These are phyloP conservation scores for Subacronicta megacephala DNA, from an alignment of 2,888 invertebrate genomes.

Conservation along the genomic window DNA sequence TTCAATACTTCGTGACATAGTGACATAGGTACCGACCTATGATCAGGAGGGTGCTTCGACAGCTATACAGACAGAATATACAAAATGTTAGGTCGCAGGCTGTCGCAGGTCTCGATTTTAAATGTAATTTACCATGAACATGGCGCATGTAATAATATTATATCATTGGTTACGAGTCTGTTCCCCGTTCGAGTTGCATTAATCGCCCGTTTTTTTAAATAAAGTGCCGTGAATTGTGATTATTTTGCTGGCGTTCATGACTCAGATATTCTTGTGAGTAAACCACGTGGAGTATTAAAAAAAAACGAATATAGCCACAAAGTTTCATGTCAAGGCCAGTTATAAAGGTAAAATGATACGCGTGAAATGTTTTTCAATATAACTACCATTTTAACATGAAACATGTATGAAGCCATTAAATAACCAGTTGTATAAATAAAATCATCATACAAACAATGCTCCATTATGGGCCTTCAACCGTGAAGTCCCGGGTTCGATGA, in stretches of 20 bases:
- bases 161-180: too few species aligned
- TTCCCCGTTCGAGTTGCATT: too few species aligned
- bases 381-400: slow-evolving; percentile 2
- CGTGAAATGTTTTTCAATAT: slow-evolving; percentile 11
- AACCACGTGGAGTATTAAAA: neutral
- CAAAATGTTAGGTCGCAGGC: too few species aligned
- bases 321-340: slow-evolving; percentile 16
- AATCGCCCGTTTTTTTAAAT: too few species aligned
- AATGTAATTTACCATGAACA: too few species aligned
- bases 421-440: slow-evolving; percentile 45
- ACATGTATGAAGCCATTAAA: slow-evolving; percentile 20
- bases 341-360: neutral
- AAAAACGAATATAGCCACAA: neutral
- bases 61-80: too few species aligned
- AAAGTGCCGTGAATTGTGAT: neutral
- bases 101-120: too few species aligned
- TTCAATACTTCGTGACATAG: too few species aligned
- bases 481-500: slow-evolving; percentile 42
- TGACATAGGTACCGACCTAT: too few species aligned
- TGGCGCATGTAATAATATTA: too few species aligned
- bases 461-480: slow-evolving; percentile 41
- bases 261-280: neutral
- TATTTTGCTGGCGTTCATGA: neutral
- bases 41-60: too few species aligned
- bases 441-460: slow-evolving; percentile 48